Conservation (phyloP, 2,888 invertebrate genomes). For the Hermaeophaga mercurialis region DNA sequence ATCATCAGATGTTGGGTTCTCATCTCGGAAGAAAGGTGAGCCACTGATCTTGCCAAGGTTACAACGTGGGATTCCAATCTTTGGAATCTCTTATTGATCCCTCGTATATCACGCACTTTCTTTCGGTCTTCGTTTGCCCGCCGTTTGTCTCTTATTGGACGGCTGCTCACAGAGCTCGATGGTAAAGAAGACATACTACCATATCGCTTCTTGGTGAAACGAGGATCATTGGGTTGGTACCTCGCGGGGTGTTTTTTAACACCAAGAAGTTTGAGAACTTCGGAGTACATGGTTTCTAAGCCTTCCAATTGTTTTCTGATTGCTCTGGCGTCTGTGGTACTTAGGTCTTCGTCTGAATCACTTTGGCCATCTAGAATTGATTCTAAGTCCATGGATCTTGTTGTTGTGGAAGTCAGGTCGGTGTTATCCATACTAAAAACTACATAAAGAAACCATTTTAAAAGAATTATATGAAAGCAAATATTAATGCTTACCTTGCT, state of each 20-base stretch:
- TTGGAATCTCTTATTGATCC: slow-evolving; percentile 82
- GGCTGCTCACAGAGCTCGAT: slow-evolving; percentile 80
- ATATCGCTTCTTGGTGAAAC: slow-evolving; percentile 62
- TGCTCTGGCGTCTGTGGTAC: slow-evolving; percentile 76
- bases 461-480: neutral
- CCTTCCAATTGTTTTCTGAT: slow-evolving; percentile 82
- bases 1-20: slow-evolving; percentile 86
- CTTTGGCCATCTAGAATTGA: slow-evolving; percentile 75
- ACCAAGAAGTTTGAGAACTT: slow-evolving; percentile 71
- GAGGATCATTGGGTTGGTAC: slow-evolving; percentile 64
- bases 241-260: slow-evolving; percentile 58
- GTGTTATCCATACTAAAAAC: slow-evolving; percentile 76
- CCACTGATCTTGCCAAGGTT: slow-evolving; percentile 86
- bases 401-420: slow-evolving; percentile 80
- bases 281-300: slow-evolving; percentile 85
- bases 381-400: slow-evolving; percentile 75
- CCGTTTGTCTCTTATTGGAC: slow-evolving; percentile 75
- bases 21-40: slow-evolving; percentile 91
- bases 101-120: slow-evolving; percentile 72
- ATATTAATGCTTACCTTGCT: slow-evolving; percentile 61
- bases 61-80: slow-evolving; percentile 90
- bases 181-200: slow-evolving; percentile 85
- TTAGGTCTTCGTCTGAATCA: slow-evolving; percentile 74
- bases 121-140: slow-evolving; percentile 72
- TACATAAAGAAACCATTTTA: slow-evolving; percentile 44